Evolutionary conservation across 2,113 vertebrate species (phyloP), one percentile per base, ranked within the genome.

Genomic region (Coryphaenoides rupestris): DNA sequence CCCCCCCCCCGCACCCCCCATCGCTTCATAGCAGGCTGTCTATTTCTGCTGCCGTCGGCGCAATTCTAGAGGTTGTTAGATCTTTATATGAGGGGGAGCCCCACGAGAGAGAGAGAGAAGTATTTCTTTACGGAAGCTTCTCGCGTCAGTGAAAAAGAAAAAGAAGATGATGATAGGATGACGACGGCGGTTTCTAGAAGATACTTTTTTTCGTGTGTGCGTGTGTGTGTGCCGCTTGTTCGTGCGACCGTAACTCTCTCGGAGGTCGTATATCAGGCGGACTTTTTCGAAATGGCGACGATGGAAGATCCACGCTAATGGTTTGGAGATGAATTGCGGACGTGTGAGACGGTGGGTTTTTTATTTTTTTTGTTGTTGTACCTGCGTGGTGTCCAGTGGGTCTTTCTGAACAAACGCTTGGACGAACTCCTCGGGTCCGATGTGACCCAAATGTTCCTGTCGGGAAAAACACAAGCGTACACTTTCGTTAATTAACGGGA

Each of bases 361-460:
- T n/a, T n/a, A n/a, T n/a, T n/a, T n/a, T n/a, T n/a, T n/a, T n/a
- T n/a, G n/a, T n/a, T n/a, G n/a, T n/a, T n/a, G n/a, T 91, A 98
- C 95, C 96, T 95, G 93, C 62, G 93, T 91, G 62, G 92, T 95
- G 83, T 95, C 93, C 46, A 98, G 85, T 9, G 92, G 93, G 79
- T 93, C 94, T 87, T 98, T 98, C 76, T 95, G 95, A 52, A 93
- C 92, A 82, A 99, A 96, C 0, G 95, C 95, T 68, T 98, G 95
- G 70, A 99, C 92, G 83, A 99, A 98, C 78, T 98, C 96, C 82
- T 99, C 95, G 0, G 96, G 95, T 33, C 94, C 95, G 16, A 99
- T 98, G 59, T 95, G 94, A 81, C 92, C 93, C 67, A 99, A 88
- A 65, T 95, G 92, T 81, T 98, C 96, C 96, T 99, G n/a, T n/a